Evolutionary conservation across 2,113 vertebrate genomes (phyloP).

Genomic region (Chelonoidis abingdonii): DNA sequence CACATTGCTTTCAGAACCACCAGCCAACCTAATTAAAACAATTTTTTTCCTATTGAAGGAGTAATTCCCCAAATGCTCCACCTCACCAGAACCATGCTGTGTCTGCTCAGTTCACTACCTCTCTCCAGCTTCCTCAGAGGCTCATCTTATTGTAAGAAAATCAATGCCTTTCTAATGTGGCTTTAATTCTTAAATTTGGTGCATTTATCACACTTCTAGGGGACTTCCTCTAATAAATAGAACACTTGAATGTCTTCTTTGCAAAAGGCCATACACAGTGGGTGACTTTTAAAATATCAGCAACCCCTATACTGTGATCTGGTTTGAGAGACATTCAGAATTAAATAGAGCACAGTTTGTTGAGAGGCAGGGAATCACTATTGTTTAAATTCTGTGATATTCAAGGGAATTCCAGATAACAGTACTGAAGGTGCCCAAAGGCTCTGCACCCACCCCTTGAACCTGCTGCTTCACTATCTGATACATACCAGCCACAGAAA

Average conservation of each 20-base stretch:
- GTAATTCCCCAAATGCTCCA: constrained; percentile 60
- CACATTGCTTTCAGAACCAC: constrained; percentile 73
- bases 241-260: neutral
- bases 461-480: neutral
- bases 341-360: neutral
- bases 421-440: constrained; percentile 33
- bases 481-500: neutral
- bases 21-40: constrained; percentile 77
- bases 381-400: neutral
- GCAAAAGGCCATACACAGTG: neutral
- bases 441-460: neutral
- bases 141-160: constrained; percentile 59
- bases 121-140: constrained; percentile 40
- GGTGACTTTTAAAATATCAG: constrained; percentile 1
- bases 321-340: neutral
- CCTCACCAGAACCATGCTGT: constrained; percentile 54
- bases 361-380: neutral
- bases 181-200: constrained; percentile 56
- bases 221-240: neutral
- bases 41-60: constrained; percentile 68
- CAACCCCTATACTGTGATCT: neutral
- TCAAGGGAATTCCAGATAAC: constrained; percentile 52
- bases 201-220: constrained; percentile 19
- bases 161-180: constrained; percentile 27
- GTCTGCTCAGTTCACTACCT: constrained; percentile 46